Conservation (phyloP, 2,797 vertebrate species). For the Pampus argenteus region DNA sequence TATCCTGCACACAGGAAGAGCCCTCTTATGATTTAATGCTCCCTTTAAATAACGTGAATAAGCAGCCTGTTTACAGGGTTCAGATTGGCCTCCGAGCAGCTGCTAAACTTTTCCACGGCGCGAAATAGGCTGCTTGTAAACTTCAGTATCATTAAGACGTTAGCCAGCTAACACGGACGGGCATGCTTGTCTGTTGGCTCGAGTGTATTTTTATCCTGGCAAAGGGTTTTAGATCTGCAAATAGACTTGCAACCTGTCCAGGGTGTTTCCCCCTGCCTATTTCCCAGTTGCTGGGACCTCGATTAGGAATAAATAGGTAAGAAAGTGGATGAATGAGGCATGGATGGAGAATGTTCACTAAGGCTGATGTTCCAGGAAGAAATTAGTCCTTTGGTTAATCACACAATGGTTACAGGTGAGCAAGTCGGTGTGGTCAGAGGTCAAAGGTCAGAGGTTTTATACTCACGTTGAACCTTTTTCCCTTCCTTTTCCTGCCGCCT, state of each 20-base stretch:
- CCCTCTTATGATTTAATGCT: constrained; percentile 76
- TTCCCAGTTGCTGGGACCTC: background rate
- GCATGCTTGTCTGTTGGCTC: constrained; percentile 46
- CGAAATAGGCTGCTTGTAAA: constrained; percentile 63
- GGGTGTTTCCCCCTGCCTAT: constrained; percentile 37
- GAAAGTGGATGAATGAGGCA: constrained; percentile 17
- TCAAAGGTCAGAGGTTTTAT: background rate
- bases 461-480: background rate
- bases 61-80: constrained; percentile 71
- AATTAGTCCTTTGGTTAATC: constrained; percentile 24
- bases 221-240: constrained; percentile 1
- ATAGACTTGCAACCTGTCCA: constrained; percentile 28
- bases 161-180: constrained; percentile 40
- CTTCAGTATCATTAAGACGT: constrained; percentile 44
- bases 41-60: constrained; percentile 74
- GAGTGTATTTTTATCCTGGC: constrained; percentile 46
- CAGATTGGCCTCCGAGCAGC: constrained; percentile 44
- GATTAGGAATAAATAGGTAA: background rate
- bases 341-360: constrained; percentile 24
- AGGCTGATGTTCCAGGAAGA: constrained; percentile 36
- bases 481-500: constrained; percentile 9
- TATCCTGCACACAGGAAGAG: constrained; percentile 72
- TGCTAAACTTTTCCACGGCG: constrained; percentile 65
- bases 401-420: too few species aligned
- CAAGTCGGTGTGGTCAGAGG: too few species aligned